Conservation (phyloP, 1,140 invertebrate genomes). For the Luehdorfia chinensis region DNA sequence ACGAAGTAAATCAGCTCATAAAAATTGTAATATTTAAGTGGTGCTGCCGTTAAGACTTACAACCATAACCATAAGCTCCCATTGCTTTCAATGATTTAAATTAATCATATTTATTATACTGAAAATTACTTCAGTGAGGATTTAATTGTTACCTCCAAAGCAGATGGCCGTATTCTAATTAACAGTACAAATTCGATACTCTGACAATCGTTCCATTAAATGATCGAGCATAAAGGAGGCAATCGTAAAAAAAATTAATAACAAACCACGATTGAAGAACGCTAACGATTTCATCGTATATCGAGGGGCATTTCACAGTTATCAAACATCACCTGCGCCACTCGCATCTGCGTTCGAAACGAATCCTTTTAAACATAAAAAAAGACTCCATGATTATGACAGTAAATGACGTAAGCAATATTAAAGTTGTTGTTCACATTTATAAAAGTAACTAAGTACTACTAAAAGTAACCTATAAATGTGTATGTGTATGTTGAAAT, state of each 20-base stretch:
- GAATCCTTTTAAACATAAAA: conserved; percentile 1
- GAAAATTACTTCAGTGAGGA: too few relatives aligned
- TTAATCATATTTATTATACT: too few relatives aligned
- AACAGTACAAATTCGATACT: conserved; percentile 14
- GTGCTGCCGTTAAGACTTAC: too few relatives aligned
- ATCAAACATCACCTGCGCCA: conserved; percentile 42
- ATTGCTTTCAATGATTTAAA: too few relatives aligned
- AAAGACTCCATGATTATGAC: neutral
- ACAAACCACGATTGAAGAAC: conserved; percentile 21
- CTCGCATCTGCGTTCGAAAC: conserved; percentile 38
- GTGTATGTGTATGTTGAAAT: too few relatives aligned
- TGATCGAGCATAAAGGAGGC: conserved; percentile 13
- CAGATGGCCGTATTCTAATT: conserved; percentile 9
- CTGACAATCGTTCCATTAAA: conserved; percentile 14
- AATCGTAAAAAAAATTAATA: conserved; percentile 25
- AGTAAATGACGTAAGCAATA: neutral
- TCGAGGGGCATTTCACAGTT: conserved; percentile 19
- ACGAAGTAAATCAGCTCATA: too few relatives aligned
- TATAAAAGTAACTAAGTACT: too few relatives aligned
- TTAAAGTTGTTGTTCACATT: too few relatives aligned
- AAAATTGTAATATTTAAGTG: too few relatives aligned
- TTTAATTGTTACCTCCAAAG: too few relatives aligned
- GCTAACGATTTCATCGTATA: conserved; percentile 33
- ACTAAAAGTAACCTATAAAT: too few relatives aligned
- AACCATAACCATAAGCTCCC: too few relatives aligned